These are phyloP conservation scores for Enteromius mattozi DNA, from an alignment of 2,797 vertebrate species.

Conservation along the genomic window DNA sequence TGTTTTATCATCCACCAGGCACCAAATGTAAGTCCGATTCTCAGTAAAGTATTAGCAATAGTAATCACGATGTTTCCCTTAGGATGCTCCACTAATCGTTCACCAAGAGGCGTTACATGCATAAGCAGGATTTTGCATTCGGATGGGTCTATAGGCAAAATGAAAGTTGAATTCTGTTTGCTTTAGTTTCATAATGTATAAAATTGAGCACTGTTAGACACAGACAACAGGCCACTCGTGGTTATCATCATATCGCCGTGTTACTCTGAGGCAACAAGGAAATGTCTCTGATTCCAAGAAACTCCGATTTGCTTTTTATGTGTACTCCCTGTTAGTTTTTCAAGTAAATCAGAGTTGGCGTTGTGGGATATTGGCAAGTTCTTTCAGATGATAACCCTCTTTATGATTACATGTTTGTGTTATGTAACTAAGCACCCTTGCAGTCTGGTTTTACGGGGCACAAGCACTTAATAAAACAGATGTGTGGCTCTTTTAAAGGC, in stretches of 20 bases:
- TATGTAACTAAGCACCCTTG: background rate
- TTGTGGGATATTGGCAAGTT: background rate
- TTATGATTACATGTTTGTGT: conserved; percentile 21
- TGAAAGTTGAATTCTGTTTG: background rate
- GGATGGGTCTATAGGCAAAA: background rate
- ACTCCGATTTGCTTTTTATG: background rate
- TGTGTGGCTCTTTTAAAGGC: conserved; percentile 5
- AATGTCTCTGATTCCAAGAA: conserved; percentile 14
- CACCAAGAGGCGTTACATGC: background rate
- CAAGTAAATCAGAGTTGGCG: background rate
- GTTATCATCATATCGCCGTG: background rate
- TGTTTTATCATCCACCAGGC: background rate
- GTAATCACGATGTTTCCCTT: background rate
- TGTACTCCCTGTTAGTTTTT: background rate
- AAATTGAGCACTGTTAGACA: background rate
- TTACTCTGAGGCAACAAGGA: background rate
- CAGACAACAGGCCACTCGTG: background rate
- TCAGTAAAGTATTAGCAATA: conserved; percentile 13
- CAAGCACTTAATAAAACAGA: conserved; percentile 12
- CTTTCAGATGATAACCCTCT: background rate
- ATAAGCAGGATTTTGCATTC: background rate
- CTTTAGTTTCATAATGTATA: background rate
- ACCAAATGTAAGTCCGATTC: background rate
- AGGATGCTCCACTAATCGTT: background rate
- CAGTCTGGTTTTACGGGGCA: background rate